Evolutionary conservation across 30 jellyfish, hydroid and myxozoan species (phyloP), one percentile per base, ranked within the genome.

Genomic region (Nemopilema nomurai): DNA sequence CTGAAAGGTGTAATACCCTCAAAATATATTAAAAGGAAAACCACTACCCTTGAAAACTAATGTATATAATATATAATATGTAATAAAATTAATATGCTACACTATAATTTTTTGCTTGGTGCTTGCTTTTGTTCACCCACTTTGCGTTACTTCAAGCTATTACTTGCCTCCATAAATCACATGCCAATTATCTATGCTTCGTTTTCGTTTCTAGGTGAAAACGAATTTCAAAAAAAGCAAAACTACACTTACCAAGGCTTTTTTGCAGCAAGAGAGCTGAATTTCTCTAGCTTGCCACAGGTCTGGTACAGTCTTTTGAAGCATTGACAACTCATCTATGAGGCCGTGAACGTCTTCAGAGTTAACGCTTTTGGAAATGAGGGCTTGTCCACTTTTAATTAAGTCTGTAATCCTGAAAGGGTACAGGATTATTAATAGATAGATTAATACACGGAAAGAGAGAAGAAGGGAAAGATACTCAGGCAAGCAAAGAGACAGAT

Each of bases 221-320:
- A 41, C 9, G 57, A 6, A 41, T 41, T 41, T 41, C 57, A 3
- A 41, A 41, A 41, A 6, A 41, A 3, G 6, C 27, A 71, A 0
- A 26, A 25, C 17, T 30, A 16, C 28, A 8, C 79, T 24, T 78
- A 78, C 88, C 88, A 78, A 78, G 18, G 88, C 79, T 26, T 64
- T 9, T 62, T 78, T 78, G 77, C 88, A 78, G 22, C 28, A 41
- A 31, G 88, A 62, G 17, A 78, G 74, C 50, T 78, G 67, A 9
- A 8, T 20, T 20, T 62, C 29, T 66, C 79, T 78, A 1, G 26
- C 26, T 32, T 78, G 78, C 88, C 88, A 78, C 16, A 63, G 28
- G 23, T 78, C 69, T 17, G 88, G 88, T 0, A 78, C 67, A 16
- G 18, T 66, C 53, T 27, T 30, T 63, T 78, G 79, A 64, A 57